Conservation (phyloP, 2,113 vertebrate genomes). For the Macroglossus sobrinus region DNA sequence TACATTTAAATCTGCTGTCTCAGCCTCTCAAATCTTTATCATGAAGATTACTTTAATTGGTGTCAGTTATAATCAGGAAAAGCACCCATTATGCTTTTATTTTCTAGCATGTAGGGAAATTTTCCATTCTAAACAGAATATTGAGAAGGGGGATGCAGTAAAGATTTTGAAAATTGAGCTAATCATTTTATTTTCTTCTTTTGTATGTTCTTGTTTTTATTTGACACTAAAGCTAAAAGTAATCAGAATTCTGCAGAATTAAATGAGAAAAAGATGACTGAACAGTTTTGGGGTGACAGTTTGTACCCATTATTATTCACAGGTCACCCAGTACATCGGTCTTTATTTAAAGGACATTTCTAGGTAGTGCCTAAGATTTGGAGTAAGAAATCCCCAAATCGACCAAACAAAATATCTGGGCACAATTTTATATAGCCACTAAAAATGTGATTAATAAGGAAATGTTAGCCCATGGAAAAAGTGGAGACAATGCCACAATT, state of each 20-base stretch:
- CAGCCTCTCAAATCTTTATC: constrained; percentile 25
- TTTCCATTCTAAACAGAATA: constrained; percentile 65
- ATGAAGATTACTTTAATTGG: constrained; percentile 59
- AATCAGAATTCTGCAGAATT: constrained; percentile 14
- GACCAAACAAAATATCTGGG: not conserved
- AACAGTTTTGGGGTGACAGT: not conserved
- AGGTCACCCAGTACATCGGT: not conserved
- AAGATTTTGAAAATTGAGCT: constrained; percentile 58
- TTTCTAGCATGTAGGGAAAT: constrained; percentile 39
- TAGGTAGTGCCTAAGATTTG: constrained; percentile 7
- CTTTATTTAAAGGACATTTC: not conserved
- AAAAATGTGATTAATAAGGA: not conserved
- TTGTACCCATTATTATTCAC: not conserved
- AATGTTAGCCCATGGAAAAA: not conserved
- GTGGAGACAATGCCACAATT: not conserved
- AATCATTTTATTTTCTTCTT: constrained; percentile 44
- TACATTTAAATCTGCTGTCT: constrained; percentile 44
- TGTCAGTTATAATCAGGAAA: constrained; percentile 12
- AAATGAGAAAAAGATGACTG: not conserved
- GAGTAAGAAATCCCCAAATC: not conserved
- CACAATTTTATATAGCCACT: not conserved
- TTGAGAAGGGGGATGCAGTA: constrained; percentile 48
- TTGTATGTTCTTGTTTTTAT: constrained; percentile 47
- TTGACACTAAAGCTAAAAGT: not conserved
- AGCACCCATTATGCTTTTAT: constrained; percentile 60